Evolutionary conservation across 2,113 vertebrate species (phyloP).

Genomic region (Gymnogyps californianus): DNA sequence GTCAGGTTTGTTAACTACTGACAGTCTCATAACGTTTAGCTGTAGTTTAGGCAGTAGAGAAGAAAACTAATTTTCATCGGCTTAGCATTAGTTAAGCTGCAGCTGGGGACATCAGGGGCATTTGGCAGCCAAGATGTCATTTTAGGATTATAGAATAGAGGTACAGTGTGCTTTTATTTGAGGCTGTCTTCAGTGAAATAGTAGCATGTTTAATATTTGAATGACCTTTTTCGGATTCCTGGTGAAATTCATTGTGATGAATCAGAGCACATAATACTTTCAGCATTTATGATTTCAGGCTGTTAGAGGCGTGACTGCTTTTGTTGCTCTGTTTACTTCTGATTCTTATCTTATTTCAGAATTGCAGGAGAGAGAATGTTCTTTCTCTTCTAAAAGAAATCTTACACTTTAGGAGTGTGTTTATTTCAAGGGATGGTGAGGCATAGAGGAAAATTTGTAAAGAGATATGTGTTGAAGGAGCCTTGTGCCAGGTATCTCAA

Average conservation of each 20-base stretch:
- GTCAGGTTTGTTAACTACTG: not conserved
- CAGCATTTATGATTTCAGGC: not conserved
- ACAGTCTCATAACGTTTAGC: not conserved
- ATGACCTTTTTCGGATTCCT: not conserved
- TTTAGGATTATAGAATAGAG: not conserved
- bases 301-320: not conserved
- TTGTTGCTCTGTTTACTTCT: slow-evolving; percentile 11
- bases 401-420: not conserved
- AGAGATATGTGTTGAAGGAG: not conserved
- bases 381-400: not conserved
- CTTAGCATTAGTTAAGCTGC: not conserved
- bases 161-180: not conserved
- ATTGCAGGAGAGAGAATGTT: not conserved
- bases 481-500: not conserved
- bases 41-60: not conserved
- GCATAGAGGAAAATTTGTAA: not conserved
- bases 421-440: not conserved
- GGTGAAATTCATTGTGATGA: not conserved
- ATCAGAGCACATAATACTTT: not conserved
- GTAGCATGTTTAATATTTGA: not conserved
- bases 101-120: not conserved
- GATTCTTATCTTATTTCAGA: slow-evolving; percentile 1
- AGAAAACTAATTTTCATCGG: not conserved
- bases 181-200: not conserved
- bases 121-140: not conserved